Conservation (phyloP, 2,113 vertebrate species). For the Alethe castanea region DNA sequence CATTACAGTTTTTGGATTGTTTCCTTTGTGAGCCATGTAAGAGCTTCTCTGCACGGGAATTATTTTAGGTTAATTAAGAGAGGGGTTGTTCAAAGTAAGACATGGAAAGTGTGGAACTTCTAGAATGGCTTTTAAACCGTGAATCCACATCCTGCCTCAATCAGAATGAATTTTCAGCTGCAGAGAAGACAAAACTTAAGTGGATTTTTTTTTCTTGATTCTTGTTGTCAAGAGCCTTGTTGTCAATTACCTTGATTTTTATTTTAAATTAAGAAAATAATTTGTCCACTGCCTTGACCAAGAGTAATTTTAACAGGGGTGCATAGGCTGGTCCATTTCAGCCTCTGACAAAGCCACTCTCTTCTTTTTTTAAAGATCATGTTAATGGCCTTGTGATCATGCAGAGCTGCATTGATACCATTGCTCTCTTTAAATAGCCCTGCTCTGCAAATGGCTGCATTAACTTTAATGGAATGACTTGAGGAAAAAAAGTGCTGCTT, state of each 20-base stretch:
- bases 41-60: not conserved
- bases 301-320: not conserved
- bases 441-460: constrained; percentile 15
- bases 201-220: not conserved
- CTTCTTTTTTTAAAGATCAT: not conserved
- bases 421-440: not conserved
- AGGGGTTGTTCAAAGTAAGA: not conserved
- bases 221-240: not conserved
- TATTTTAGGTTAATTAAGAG: not conserved
- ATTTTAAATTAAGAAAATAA: not conserved
- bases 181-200: not conserved
- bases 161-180: not conserved
- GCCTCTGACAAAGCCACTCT: not conserved
- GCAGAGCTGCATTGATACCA: not conserved
- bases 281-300: not conserved
- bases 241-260: not conserved
- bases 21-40: not conserved
- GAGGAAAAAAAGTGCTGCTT: not conserved
- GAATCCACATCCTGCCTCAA: not conserved
- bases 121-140: not conserved
- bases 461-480: not conserved
- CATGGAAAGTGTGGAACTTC: not conserved
- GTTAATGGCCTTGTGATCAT: not conserved
- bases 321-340: not conserved
- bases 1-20: not conserved